phyloP scores from a whole-genome alignment of 2,113 vertebrate genomes.

The Grallaria varia region DNA sequence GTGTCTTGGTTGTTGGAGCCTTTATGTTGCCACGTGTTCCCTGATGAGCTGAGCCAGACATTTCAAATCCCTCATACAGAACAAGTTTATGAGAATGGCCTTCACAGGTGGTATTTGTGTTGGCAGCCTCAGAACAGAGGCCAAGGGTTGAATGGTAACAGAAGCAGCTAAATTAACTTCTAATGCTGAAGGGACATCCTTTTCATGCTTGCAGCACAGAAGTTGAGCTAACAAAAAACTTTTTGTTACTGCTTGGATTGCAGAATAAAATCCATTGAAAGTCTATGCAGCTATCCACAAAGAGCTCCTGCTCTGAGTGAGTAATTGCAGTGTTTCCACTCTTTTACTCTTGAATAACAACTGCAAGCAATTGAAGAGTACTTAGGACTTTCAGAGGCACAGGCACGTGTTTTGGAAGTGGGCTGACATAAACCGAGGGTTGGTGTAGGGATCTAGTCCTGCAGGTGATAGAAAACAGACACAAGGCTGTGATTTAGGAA shows the following conservation, averaged over 20 bases:
- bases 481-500: neutral
- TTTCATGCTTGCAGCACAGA: neutral
- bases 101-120: conserved; percentile 6
- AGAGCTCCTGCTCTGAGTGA: neutral
- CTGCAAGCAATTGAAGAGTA: neutral
- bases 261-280: neutral
- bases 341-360: neutral
- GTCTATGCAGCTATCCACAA: neutral
- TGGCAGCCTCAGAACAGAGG: conserved; percentile 4
- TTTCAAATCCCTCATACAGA: neutral
- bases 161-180: conserved; percentile 30
- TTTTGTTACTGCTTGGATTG: neutral
- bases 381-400: neutral
- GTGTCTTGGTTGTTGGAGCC: neutral
- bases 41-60: neutral
- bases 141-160: neutral
- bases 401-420: neutral
- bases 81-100: neutral
- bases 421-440: neutral
- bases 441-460: neutral
- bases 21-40: neutral
- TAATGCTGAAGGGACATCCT: neutral
- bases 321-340: neutral
- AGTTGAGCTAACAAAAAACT: conserved; percentile 3
- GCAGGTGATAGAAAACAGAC: neutral